Conservation (phyloP, 2,888 invertebrate genomes). For the Nowickia ferox region DNA sequence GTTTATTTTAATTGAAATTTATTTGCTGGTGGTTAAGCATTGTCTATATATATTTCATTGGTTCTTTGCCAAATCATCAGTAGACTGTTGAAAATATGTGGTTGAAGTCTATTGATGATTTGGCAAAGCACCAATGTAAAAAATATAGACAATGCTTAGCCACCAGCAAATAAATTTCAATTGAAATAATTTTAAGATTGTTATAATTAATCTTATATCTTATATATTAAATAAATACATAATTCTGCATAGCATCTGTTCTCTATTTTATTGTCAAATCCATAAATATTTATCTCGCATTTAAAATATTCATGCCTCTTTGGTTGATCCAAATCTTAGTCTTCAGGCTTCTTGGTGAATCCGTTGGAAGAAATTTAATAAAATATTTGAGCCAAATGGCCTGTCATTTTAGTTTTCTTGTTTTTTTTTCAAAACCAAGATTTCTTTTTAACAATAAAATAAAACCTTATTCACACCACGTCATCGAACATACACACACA, state of each 20-base stretch:
- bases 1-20: no score
- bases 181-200: no score
- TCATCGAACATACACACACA: slow-evolving; percentile 16
- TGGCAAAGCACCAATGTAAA: no score
- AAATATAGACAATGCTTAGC: no score
- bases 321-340: neutral
- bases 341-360: neutral
- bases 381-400: slow-evolving; percentile 11
- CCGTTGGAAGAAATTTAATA: slow-evolving; percentile 1
- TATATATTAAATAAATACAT: neutral
- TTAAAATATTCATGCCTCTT: neutral
- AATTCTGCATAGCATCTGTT: neutral
- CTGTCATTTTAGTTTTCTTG: slow-evolving; percentile 1
- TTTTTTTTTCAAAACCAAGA: neutral
- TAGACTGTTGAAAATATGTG: no score
- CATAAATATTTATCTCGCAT: slow-evolving; percentile 22
- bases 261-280: slow-evolving; percentile 42
- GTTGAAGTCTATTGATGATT: no score
- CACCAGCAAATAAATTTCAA: no score
- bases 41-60: no score
- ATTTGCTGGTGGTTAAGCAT: no score
- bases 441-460: neutral
- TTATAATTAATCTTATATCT: no score
- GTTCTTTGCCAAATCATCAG: no score
- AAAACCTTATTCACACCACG: slow-evolving; percentile 54